Base-by-base conservation (phyloP, 2,797 vertebrate species). In the Phoebastria nigripes region DNA sequence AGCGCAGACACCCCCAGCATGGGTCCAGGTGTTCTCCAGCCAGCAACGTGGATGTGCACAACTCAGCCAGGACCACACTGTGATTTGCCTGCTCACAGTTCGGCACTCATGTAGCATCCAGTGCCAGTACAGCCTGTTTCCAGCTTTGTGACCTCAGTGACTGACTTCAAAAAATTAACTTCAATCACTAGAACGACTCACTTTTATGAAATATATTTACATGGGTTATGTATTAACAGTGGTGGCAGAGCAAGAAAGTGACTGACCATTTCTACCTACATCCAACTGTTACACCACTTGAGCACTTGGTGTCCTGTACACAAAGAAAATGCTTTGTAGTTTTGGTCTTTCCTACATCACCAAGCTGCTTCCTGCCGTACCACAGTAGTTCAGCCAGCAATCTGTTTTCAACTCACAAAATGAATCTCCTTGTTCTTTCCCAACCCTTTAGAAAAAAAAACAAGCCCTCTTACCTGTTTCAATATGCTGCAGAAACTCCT, bases 401-500 rank as follows among this genome's bases (percentile, higher is more conserved):
- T 20, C n/a, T 77, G 10, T 59, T 88, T 65, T 66, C 69, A 89
- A 26, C 6, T 42, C 70, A 25, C 62, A 87, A 72, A 83, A 78
- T 13, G 0, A 69, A 82, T 21, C 33, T 72, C 55, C 37, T 89
- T 80, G 35, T 9, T 77, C 39, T 84, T 72, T 87, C 86, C 76
- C 35, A 70, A 33, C 9, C 6, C 8, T 82, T 71, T 18, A 44
- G 17, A 22, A 77, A 78, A 63, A 58, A 44, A 51, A 15, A 47
- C 25, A 85, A 81, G 33, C 37, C 13, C 12, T 47, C 95, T 91
- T 97, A 98, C 98, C 98, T 96, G 85, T 89, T 93, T 96, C 82
- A 82, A 98, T 94, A 71, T 96, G 96, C 52, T 96, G 97, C 35
- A 98, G 73, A 82, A 97, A 97, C 21, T 94, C 95, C 62, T 96